Evolutionary conservation across 2,113 vertebrate species (phyloP).

Genomic region (Ageneiosus marmoratus): DNA sequence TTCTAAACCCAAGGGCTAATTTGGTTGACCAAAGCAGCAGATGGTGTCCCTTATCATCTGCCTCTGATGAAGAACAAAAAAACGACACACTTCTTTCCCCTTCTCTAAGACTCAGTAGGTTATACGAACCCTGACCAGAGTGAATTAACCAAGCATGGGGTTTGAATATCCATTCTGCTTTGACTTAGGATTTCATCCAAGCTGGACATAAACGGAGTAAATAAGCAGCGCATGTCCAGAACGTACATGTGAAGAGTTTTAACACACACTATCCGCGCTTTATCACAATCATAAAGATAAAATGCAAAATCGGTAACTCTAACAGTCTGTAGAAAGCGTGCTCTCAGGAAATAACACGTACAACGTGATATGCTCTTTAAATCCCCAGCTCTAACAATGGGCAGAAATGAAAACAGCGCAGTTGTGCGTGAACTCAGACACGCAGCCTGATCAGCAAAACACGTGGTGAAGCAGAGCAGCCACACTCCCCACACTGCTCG

Average conservation of each 20-base stretch:
- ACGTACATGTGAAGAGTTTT: too few relatives aligned
- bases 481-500: background rate
- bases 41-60: slow-evolving; percentile 53
- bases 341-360: background rate
- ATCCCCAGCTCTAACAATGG: slow-evolving; percentile 10
- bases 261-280: background rate
- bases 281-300: too few relatives aligned
- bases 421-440: slow-evolving; percentile 10
- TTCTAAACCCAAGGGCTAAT: slow-evolving; percentile 58
- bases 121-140: slow-evolving; percentile 44
- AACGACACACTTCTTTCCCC: slow-evolving; percentile 6
- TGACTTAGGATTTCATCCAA: slow-evolving; percentile 12
- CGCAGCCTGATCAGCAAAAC: background rate
- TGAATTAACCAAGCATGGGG: slow-evolving; percentile 40
- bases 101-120: slow-evolving; percentile 30
- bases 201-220: slow-evolving; percentile 1
- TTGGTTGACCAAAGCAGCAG: slow-evolving; percentile 46
- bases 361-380: background rate
- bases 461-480: slow-evolving; percentile 27
- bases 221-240: background rate
- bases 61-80: slow-evolving; percentile 25
- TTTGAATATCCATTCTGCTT: background rate
- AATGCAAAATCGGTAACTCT: too few relatives aligned
- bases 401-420: background rate
- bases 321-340: background rate